These are phyloP conservation scores for Cyprinodon variegatus DNA, from an alignment of 2,113 vertebrate genomes.

Conservation along the genomic window DNA sequence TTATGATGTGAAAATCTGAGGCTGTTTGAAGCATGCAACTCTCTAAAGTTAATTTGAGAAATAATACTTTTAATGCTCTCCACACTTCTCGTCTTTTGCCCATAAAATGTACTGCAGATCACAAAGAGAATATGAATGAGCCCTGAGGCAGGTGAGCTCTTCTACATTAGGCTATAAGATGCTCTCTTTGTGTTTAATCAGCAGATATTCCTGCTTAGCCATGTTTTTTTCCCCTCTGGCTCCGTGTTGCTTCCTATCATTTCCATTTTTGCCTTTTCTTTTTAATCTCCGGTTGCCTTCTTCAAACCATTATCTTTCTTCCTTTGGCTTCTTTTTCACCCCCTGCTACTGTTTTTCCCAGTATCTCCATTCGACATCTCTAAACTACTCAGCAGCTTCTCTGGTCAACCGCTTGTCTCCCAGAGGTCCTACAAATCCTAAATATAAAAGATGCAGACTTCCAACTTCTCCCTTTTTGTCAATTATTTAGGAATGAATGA, in stretches of 20 bases:
- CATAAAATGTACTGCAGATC: slow-evolving; percentile 54
- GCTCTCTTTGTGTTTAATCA: slow-evolving; percentile 62
- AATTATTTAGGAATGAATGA: not conserved
- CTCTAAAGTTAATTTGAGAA: slow-evolving; percentile 6
- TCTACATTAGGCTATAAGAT: slow-evolving; percentile 36
- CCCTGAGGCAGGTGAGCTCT: slow-evolving; percentile 56
- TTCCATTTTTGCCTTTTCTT: not conserved
- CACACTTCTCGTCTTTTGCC: slow-evolving; percentile 23
- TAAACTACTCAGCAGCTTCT: not conserved
- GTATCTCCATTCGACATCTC: not conserved
- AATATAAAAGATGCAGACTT: not conserved
- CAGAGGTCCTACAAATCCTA: not conserved
- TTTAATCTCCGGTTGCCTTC: slow-evolving; percentile 10
- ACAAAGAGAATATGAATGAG: slow-evolving; percentile 64
- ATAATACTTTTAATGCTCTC: slow-evolving; percentile 21
- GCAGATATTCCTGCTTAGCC: slow-evolving; percentile 61
- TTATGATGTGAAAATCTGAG: slow-evolving; percentile 12
- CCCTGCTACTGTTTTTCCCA: not conserved
- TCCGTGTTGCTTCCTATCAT: slow-evolving; percentile 22
- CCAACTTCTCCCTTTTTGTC: not conserved
- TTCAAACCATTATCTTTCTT: slow-evolving; percentile 11
- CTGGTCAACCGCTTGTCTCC: slow-evolving; percentile 3
- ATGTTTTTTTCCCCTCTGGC: slow-evolving; percentile 42
- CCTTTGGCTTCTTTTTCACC: not conserved
- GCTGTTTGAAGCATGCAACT: slow-evolving; percentile 3